Conservation (phyloP, 2,888 invertebrate genomes). For the Melinopterus prodromus region DNA sequence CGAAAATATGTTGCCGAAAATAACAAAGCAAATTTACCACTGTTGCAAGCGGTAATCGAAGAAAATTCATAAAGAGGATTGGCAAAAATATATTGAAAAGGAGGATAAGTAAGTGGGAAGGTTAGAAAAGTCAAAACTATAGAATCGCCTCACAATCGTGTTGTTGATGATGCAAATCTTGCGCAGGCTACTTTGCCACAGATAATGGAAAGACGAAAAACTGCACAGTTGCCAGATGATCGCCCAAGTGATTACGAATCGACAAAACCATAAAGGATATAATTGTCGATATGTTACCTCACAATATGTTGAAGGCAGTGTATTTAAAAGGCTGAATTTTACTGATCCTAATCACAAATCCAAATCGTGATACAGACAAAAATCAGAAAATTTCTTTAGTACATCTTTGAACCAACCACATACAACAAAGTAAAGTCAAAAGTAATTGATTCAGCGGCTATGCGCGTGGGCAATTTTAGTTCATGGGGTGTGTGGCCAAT, state of each 20-base stretch:
- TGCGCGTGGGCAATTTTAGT: conserved; percentile 28
- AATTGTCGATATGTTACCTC: conserved; percentile 50
- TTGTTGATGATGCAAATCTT: no score
- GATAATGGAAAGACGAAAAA: not conserved
- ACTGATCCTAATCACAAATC: no score
- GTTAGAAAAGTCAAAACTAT: no score
- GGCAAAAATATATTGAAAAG: not conserved
- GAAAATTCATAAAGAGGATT: not conserved
- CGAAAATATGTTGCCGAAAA: no score
- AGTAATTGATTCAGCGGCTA: conserved; percentile 18
- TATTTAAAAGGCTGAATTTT: conserved; percentile 28
- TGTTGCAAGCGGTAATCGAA: no score
- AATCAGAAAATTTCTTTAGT: conserved; percentile 22
- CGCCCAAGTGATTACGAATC: conserved; percentile 42
- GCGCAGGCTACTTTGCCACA: not conserved
- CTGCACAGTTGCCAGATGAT: conserved; percentile 32
- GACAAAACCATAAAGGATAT: conserved; percentile 49
- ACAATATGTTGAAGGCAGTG: conserved; percentile 46
- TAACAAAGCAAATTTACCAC: no score
- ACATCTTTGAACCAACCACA: conserved; percentile 12
- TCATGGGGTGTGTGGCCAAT: conserved; percentile 31
- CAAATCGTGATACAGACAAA: conserved; percentile 5
- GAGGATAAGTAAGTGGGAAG: no score
- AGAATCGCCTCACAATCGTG: no score
- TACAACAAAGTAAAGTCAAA: conserved; percentile 16